Base-by-base conservation (phyloP, 2,797 vertebrate species). In the Pantherophis vulpinus region DNA sequence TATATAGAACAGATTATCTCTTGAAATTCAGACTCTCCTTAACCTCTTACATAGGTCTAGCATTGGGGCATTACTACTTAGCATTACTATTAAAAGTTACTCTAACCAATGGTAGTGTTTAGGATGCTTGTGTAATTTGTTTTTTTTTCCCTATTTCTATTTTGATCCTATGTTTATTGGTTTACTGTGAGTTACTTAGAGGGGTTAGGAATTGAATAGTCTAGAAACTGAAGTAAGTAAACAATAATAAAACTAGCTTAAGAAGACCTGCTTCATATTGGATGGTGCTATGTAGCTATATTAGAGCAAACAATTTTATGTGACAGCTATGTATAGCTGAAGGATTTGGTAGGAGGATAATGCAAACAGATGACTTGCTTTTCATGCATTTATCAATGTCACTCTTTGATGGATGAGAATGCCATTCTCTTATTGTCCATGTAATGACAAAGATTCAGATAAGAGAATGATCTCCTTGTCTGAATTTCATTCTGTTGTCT, bases 301-400 rank as follows among this genome's bases (percentile, higher is more conserved):
- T 74, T 42, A 37, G 63, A 37, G 47, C 23, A 61, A 91, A 32
- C 83, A 55, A 90, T 87, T 93, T 90, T 66, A 70, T 87, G 58
- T 59, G 16, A 63, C 14, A 42, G 18, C 66, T 93, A 37, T 89
- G 29, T 63, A 63, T 91, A 89, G 90, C 79, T 91, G 83, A 79
- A 93, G n/a, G 58, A 88, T 55, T 54, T 91, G 87, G n/a, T 12
- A 93, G 56, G 61, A 61, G 12, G 29, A 88, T 88, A 93, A 89
- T 47, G 51, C 56, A 93, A 91, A 89, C 90, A 91, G 90, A 93
- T 91, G 93, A 86, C 66, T 93, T 90, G 29, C 3, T 91, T 91
- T 91, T 89, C 51, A 61, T 93, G 79, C 93, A 93, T 93, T 93
- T 89, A 88, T 93, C 93, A 88, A 20, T 93, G 93, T 93, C 93